phyloP scores from a whole-genome alignment of 2,797 vertebrate species.

The Channa striata region DNA sequence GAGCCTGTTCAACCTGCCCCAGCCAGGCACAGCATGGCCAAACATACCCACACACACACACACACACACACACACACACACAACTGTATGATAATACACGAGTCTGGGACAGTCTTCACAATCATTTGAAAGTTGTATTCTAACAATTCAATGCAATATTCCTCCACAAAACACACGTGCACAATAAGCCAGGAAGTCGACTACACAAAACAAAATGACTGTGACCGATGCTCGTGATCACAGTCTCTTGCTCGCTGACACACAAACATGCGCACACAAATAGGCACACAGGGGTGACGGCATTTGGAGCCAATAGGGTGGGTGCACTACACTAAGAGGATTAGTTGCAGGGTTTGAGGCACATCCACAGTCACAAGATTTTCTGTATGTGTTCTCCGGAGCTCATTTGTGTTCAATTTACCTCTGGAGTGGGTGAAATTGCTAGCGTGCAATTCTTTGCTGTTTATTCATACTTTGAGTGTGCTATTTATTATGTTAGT shows the following conservation, averaged over 20 bases:
- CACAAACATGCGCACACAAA: constrained; percentile 51
- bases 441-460: background rate
- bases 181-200: constrained; percentile 7
- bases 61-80: constrained; percentile 16
- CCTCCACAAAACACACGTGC: constrained; percentile 11
- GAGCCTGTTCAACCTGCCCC: constrained; percentile 62
- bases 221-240: constrained; percentile 25
- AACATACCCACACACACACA: constrained; percentile 11
- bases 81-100: background rate
- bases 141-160: constrained; percentile 25
- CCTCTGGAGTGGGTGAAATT: background rate
- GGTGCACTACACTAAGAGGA: constrained; percentile 69
- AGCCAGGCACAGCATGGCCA: constrained; percentile 36
- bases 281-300: constrained; percentile 69
- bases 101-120: constrained; percentile 8
- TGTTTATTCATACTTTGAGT: background rate
- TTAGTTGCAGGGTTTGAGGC: constrained; percentile 69
- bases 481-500: background rate
- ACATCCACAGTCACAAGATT: constrained; percentile 58
- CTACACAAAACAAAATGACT: constrained; percentile 20
- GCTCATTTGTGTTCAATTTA: constrained; percentile 30
- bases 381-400: constrained; percentile 27
- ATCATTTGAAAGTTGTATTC: constrained; percentile 3
- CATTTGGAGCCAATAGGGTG: constrained; percentile 56
- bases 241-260: constrained; percentile 33